Evolutionary conservation across 1,140 invertebrate genomes (phyloP), one percentile per base, ranked within the genome.

Genomic region (Arion vulgaris): DNA sequence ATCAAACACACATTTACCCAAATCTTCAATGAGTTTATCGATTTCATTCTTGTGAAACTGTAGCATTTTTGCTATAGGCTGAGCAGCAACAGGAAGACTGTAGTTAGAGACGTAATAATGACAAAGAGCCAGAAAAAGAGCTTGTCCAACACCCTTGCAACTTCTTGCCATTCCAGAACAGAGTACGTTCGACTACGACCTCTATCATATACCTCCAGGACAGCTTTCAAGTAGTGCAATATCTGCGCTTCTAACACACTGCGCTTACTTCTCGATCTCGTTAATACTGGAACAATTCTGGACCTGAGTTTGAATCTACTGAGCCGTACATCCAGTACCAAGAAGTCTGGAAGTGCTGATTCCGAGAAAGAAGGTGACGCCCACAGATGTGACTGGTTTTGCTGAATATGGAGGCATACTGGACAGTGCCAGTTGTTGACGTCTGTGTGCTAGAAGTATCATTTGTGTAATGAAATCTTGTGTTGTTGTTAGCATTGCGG

Each of bases 81-180:
- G 28, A 90, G 79, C 7, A 89, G 83, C 13, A 90, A 84, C 7
- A 90, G 69, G 26, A 87, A 72, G 15, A 89, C 41, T 0, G 87
- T 88, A 23, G 88, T 88, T n/a, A 83, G 66, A 23, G 81, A 71
- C 19, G 88, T 89, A 39, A 89, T 85, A 19, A 66, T 66, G 1
- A 87, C 80, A 81, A 89, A 90, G 38, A 89, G 36, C 68, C 82
- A 84, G 81, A 89, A 89, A 51, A 89, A 87, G 0, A 87, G 68
- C 68, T 85, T 87, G 69, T 90, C 88, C 74, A 89, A 84, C 13
- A 89, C 86, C 53, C 87, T 83, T 2, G 88, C 89, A 39, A 89
- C 85, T 71, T 90, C 89, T 69, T 87, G 86, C 89, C 89, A 90
- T 78, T 90, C 87, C 69, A 83, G 76, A 28, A 89, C 83, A 9